Conservation (phyloP, 1,140 invertebrate species). For the Arion vulgaris region DNA sequence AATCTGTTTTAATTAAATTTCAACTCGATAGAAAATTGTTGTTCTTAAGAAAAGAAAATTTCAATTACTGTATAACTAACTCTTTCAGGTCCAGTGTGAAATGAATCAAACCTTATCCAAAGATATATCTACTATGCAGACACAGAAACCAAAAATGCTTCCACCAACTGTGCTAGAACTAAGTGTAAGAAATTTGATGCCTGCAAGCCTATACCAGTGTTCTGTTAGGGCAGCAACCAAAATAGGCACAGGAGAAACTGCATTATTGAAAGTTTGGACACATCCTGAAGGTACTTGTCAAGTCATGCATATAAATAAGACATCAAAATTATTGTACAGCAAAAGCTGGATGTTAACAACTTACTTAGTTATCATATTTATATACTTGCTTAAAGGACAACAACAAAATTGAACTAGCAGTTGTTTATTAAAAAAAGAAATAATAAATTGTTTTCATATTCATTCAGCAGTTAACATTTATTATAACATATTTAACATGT, state of each 20-base stretch:
- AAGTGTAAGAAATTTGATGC: conserved; percentile 76
- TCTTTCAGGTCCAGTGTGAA: conserved; percentile 38
- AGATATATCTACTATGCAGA: neutral
- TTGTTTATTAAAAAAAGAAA: too few relatives aligned
- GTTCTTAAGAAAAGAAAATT: too few relatives aligned
- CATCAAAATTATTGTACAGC: neutral
- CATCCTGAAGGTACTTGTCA: conserved; percentile 62
- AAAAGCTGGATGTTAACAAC: too few relatives aligned
- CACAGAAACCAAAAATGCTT: conserved; percentile 34
- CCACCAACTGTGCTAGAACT: conserved; percentile 28
- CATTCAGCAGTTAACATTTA: too few relatives aligned
- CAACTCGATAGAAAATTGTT: too few relatives aligned
- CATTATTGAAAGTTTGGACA: conserved; percentile 77
- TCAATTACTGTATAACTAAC: too few relatives aligned
- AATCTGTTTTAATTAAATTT: too few relatives aligned
- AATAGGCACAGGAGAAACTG: conserved; percentile 77
- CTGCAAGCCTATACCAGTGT: conserved; percentile 82
- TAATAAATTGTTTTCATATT: too few relatives aligned
- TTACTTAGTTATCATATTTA: too few relatives aligned
- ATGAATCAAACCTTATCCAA: conserved; percentile 14
- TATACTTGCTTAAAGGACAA: too few relatives aligned
- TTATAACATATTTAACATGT: too few relatives aligned
- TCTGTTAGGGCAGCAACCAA: conserved; percentile 79
- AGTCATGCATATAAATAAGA: neutral
- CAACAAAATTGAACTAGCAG: too few relatives aligned